phyloP scores from a whole-genome alignment of 2,797 vertebrate genomes.

The Leptatherina wallacei region DNA sequence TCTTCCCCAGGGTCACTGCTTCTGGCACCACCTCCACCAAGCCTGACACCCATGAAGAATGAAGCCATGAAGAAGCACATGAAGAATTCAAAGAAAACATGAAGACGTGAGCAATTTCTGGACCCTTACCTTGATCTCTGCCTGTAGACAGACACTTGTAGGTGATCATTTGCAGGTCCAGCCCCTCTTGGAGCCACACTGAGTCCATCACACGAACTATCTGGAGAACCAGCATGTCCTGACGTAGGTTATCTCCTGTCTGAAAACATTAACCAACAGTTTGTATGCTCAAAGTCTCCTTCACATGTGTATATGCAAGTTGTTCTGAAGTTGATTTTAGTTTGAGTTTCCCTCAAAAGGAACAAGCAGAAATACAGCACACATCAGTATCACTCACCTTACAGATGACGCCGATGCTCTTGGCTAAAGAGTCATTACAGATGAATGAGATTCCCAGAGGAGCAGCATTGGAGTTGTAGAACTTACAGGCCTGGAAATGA shows the following conservation, averaged over 20 bases:
- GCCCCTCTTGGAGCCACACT: conserved; percentile 91
- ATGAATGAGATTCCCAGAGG: conserved; percentile 92
- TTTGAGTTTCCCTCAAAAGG: not conserved
- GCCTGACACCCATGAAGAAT: conserved; percentile 73
- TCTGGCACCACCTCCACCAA: conserved; percentile 95
- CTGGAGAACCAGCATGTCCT: conserved; percentile 96
- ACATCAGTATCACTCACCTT: conserved; percentile 81
- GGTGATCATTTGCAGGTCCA: conserved; percentile 95
- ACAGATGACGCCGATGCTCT: conserved; percentile 90
- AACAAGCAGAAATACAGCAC: not conserved
- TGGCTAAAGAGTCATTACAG: conserved; percentile 88
- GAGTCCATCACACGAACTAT: conserved; percentile 93
- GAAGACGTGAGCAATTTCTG: not conserved
- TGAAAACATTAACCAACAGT: conserved; percentile 53
- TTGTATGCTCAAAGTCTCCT: too few relatives aligned
- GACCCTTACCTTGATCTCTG: conserved; percentile 83
- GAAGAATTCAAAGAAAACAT: not conserved
- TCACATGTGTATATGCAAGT: not conserved
- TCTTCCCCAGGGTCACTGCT: conserved; percentile 91
- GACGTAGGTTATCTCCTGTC: conserved; percentile 93
- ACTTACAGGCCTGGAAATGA: conserved; percentile 86
- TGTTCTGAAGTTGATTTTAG: not conserved
- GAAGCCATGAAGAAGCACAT: not conserved
- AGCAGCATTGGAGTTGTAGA: conserved; percentile 92
- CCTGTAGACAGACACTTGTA: conserved; percentile 93